Conservation (phyloP, 2,888 invertebrate genomes). For the Drosophila recens region DNA sequence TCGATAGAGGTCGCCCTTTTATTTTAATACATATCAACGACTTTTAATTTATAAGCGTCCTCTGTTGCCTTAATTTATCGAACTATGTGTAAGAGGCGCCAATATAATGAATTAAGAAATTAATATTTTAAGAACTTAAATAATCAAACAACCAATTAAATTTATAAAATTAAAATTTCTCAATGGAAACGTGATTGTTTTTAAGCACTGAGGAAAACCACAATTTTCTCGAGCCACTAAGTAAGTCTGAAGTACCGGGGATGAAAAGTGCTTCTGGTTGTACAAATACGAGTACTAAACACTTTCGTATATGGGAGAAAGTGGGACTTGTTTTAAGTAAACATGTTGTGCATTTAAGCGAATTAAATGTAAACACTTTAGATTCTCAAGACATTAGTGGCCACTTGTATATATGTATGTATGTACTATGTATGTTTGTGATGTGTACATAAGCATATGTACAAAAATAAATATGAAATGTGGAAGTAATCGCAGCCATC, state of each 20-base stretch:
- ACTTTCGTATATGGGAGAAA: conserved; percentile 20
- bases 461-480: conserved; percentile 23
- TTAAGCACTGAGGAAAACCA: not conserved
- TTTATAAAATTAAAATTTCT: not conserved
- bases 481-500: conserved; percentile 26
- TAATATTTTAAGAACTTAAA: not conserved
- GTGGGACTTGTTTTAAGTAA: conserved; percentile 29
- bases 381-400: conserved; percentile 34
- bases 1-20: not conserved
- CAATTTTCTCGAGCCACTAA: not conserved
- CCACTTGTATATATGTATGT: conserved; percentile 10
- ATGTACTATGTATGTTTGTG: not conserved
- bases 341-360: conserved; percentile 51
- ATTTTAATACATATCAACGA: too few relatives aligned
- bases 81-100: too few relatives aligned
- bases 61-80: too few relatives aligned
- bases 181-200: not conserved
- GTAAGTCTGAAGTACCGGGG: not conserved
- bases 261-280: conserved; percentile 3
- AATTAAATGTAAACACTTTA: conserved; percentile 63
- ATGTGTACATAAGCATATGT: not conserved
- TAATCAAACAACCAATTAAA: not conserved
- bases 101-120: not conserved
- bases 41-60: too few relatives aligned
- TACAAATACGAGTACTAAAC: conserved; percentile 30